Evolutionary conservation across 2,888 invertebrate genomes (phyloP).

Genomic region (Dicycla oo): DNA sequence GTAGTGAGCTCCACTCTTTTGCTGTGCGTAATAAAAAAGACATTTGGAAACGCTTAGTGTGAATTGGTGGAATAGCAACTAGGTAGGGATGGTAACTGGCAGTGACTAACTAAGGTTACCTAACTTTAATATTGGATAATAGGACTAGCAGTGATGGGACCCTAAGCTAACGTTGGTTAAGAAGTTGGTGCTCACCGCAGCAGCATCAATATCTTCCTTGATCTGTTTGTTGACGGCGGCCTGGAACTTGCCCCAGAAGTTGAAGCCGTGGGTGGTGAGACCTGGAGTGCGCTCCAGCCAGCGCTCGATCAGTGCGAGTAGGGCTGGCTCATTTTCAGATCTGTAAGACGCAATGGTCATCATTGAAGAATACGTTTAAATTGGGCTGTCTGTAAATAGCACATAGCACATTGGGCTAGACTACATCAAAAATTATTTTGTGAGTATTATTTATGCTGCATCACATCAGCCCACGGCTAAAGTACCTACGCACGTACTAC

Average conservation of each 20-base stretch:
- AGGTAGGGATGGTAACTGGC: no score
- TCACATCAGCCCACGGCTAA: not conserved
- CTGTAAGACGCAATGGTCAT: constrained; percentile 72
- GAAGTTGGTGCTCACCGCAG: constrained; percentile 85
- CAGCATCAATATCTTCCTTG: constrained; percentile 91
- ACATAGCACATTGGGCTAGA: not conserved
- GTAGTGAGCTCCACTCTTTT: no score
- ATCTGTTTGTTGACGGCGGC: constrained; percentile 93
- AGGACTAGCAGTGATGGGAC: not conserved
- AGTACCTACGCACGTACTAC: no score
- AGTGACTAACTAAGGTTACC: no score
- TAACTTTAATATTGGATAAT: not conserved
- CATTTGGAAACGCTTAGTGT: no score
- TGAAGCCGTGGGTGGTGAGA: constrained; percentile 95
- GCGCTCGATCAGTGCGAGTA: constrained; percentile 95
- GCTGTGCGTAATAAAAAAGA: no score
- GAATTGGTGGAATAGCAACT: no score
- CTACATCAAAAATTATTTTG: not conserved
- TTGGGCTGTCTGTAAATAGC: not conserved
- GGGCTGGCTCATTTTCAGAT: constrained; percentile 96
- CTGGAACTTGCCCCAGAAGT: constrained; percentile 98
- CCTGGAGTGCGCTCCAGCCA: constrained; percentile 99
- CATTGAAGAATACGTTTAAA: not conserved
- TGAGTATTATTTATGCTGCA: not conserved
- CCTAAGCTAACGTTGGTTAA: not conserved